These are phyloP conservation scores for Euthynnus affinis DNA, from an alignment of 2,797 vertebrate genomes.

Conservation along the genomic window DNA sequence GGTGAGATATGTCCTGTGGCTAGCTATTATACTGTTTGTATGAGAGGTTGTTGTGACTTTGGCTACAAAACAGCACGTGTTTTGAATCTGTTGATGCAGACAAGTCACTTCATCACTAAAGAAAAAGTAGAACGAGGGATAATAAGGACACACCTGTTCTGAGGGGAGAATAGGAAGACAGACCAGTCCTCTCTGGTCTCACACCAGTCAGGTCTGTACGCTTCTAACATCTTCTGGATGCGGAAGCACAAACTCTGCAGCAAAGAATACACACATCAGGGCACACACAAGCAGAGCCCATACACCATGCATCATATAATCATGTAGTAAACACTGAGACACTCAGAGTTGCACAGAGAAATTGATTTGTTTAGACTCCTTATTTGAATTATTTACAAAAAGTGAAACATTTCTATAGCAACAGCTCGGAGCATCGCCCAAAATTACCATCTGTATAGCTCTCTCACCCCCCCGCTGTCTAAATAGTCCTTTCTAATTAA, in stretches of 20 bases:
- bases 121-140: not conserved
- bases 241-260: slow-evolving; percentile 95
- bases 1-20: slow-evolving; percentile 18
- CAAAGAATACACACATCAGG: slow-evolving; percentile 6
- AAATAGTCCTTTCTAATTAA: slow-evolving; percentile 79
- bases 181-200: slow-evolving; percentile 96
- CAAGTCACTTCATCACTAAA: not conserved
- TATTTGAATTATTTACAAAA: slow-evolving; percentile 69
- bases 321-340: slow-evolving; percentile 12
- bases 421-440: slow-evolving; percentile 66
- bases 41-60: not conserved
- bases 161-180: slow-evolving; percentile 96
- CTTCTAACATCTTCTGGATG: slow-evolving; percentile 97
- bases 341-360: slow-evolving; percentile 9
- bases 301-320: not conserved
- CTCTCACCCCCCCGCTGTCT: slow-evolving; percentile 67
- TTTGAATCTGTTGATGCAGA: not conserved
- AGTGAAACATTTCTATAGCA: slow-evolving; percentile 65
- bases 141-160: slow-evolving; percentile 91
- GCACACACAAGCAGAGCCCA: slow-evolving; percentile 19
- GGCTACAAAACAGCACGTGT: not conserved
- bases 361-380: slow-evolving; percentile 13
- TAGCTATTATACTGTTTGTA: slow-evolving; percentile 3
- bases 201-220: slow-evolving; percentile 96
- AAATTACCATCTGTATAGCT: slow-evolving; percentile 71